Evolutionary conservation across 2,797 vertebrate species (phyloP), one percentile per base, ranked within the genome.

Genomic region (Pipistrellus pipistrellus): DNA sequence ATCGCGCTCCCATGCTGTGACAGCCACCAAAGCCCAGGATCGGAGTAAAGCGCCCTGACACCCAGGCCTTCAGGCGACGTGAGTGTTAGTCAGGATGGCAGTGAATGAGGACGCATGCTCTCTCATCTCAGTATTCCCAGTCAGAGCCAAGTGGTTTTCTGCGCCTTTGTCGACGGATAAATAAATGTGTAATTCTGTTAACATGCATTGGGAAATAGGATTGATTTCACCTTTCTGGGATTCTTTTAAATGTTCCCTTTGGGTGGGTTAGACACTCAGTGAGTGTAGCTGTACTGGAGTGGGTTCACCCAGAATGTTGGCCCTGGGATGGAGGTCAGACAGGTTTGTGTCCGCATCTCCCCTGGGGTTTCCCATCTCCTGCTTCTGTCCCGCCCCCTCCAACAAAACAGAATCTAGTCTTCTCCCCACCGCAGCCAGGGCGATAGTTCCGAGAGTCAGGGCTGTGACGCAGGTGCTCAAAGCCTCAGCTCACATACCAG

Each of bases 111-210:
- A 73, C 68, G 75, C 83, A 30, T 8, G 66, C 27, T 76, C 46
- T 71, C 13, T 82, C 35, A 73, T 13, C 15, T 17, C 68, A 82
- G 53, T 59, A 76, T 90, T 81, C 86, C 77, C 55, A 57, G 75
- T 12, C 69, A 80, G 38, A 66, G 90, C 21, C 76, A 91, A 71
- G 55, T 62, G 48, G 4, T 73, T 85, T 77, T 72, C 64, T 21
- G 30, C 32, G 71, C 59, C 62, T 94, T 90, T 57, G 53, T 78
- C 91, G 95, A 51, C 32, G 75, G 46, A 38, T 51, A 85, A 73
- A 88, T 72, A 90, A 23, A 85, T 88, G 27, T 82, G n/a, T 44
- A 66, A 73, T 86, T 62, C 57, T 75, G 51, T 27, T 91, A 59
- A 59, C 68, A 71, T 85, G 21, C 81, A 10, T 73, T 64, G 13